Conservation (phyloP, 35 echinoderm and acorn worm genomes). For the Apostichopus parvimensis region DNA sequence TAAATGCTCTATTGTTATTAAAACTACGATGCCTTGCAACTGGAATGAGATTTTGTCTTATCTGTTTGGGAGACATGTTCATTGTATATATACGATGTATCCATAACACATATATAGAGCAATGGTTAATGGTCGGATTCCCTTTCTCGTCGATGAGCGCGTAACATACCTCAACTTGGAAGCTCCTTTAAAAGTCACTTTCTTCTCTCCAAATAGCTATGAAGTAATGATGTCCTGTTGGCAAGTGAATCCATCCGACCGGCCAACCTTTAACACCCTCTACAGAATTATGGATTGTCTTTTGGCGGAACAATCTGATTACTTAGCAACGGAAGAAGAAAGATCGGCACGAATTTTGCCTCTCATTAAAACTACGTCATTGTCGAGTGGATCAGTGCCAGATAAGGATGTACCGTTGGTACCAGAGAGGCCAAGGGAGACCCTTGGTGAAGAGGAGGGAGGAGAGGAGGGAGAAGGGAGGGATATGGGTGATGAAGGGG, state of each 20-base stretch:
- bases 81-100: too few species aligned
- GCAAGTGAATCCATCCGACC: constrained; percentile 68
- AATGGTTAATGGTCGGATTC: background rate
- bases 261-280: constrained; percentile 79
- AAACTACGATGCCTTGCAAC: too few species aligned
- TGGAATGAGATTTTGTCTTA: too few species aligned
- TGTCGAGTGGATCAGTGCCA: background rate
- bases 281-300: constrained; percentile 75
- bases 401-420: constrained; percentile 4
- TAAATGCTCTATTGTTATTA: too few species aligned
- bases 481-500: background rate
- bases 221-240: constrained; percentile 80
- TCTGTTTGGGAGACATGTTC: too few species aligned
- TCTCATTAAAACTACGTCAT: constrained; percentile 25
- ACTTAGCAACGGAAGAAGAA: constrained; percentile 51
- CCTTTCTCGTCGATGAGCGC: too few species aligned
- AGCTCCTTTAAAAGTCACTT: background rate
- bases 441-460: background rate
- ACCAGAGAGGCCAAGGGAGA: constrained; percentile 32
- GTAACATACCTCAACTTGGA: too few species aligned
- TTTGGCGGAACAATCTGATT: constrained; percentile 71
- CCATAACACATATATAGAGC: too few species aligned
- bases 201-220: constrained; percentile 55
- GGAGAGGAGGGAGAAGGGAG: background rate
- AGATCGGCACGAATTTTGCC: constrained; percentile 16